Evolutionary conservation across 2,888 invertebrate genomes (phyloP), one percentile per base, ranked within the genome.

Genomic region (Stenotaenia linearis): DNA sequence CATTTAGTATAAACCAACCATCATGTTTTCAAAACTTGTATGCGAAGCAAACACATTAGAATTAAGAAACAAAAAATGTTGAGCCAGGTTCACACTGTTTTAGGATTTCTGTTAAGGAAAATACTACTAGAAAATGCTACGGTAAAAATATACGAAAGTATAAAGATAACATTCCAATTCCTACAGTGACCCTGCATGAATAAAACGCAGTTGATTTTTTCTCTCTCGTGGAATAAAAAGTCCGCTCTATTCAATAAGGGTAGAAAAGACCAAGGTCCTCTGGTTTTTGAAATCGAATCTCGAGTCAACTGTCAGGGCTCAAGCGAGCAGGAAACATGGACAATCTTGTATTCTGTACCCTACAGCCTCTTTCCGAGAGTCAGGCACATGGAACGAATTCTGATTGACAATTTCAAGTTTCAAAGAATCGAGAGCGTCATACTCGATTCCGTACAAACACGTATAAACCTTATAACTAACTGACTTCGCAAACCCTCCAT

Each of bases 251-350:
- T 69, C 15, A 69, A 69, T 69, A 69, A 69, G 69, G 69, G 25
- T 28, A n/a, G 69, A 69, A 69, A 28, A 28, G 23, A 69, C 69
- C 69, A 28, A 28, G 28, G 69, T 28, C 69, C 25, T 28, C 28
- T 28, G 28, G 69, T 69, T 10, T 69, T 69, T 12, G 15, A 69
- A 69, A 69, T 69, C 69, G 69, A 69, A 69, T 69, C 69, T 69
- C 69, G 28, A 69, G 69, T 69, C 69, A 69, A 69, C 69, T 69
- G 69, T 28, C 69, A 23, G 25, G 69, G 69, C 69, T 69, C 69
- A 69, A 69, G 69, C 69, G 69, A 69, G 69, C 69, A 69, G 69
- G 69, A 69, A 69, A 69, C 69, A 69, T 69, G 69, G 25, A 69
- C 28, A 69, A 25, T 69, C 69, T 69, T 69, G 69, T 69, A 69